These are phyloP conservation scores for Margaritifera margaritifera DNA, from an alignment of 2,888 invertebrate genomes.

Conservation along the genomic window DNA sequence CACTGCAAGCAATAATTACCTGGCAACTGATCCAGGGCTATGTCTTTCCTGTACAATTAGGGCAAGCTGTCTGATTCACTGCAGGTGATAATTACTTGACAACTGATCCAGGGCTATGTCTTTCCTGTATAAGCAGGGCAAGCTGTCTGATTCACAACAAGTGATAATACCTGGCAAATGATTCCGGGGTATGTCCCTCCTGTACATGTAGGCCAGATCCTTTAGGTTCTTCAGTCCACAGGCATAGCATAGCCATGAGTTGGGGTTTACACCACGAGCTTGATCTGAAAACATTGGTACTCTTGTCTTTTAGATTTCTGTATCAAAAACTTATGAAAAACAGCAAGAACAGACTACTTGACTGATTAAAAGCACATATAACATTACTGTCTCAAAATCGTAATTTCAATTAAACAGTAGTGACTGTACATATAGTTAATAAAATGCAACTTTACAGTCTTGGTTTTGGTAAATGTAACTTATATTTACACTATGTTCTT, in stretches of 20 bases:
- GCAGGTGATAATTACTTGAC: too few species aligned
- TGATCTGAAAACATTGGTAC: constrained; percentile 17
- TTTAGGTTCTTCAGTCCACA: constrained; percentile 64
- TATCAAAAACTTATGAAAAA: neutral
- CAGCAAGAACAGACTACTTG: neutral
- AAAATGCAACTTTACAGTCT: too few species aligned
- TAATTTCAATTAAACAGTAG: too few species aligned
- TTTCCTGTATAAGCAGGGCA: too few species aligned
- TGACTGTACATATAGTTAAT: too few species aligned
- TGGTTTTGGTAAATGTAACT: too few species aligned
- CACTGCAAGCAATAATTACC: constrained; percentile 31
- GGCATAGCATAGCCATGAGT: constrained; percentile 59
- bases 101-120: too few species aligned
- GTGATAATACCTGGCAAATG: constrained; percentile 58
- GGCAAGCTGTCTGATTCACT: too few species aligned
- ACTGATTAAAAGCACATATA: too few species aligned
- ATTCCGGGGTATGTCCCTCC: constrained; percentile 59
- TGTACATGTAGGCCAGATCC: constrained; percentile 65
- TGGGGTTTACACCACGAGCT: constrained; percentile 12
- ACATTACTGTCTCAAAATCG: too few species aligned
- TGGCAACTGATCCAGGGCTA: constrained; percentile 64
- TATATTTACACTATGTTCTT: too few species aligned
- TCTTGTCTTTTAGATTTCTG: neutral
- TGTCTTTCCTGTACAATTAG: constrained; percentile 60
- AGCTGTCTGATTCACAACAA: too few species aligned